Evolutionary conservation across 2,888 invertebrate species (phyloP), one percentile per base, ranked within the genome.

Genomic region (Drosophila buzzatii): DNA sequence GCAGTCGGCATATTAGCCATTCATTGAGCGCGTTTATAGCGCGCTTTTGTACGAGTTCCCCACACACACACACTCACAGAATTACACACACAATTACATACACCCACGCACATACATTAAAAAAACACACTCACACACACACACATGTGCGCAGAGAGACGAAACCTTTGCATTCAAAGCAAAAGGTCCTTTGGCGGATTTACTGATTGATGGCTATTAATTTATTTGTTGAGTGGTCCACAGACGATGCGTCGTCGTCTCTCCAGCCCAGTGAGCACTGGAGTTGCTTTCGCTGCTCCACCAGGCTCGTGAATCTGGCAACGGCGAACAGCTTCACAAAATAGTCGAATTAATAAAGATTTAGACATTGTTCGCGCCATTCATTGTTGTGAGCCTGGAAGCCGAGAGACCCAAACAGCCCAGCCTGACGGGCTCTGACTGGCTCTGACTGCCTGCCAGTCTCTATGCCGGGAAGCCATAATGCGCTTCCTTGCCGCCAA

Each of bases 261-360:
- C 57, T 62, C 47, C 10, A 41, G 23, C 45, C 39, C 33, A 41
- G 56, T 18, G 56, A 53, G 68, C 20, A 27, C 45, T 37, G 35
- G 31, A 47, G 59, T 27, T 39, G 4, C 39, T 7, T n/a, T n/a
- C 8, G 16, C 39, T 16, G 39, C 39, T n/a, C 39, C 16, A 37
- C 16, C n/a, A n/a, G n/a, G 27, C 31, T 35, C 27, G 18, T 51
- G 69, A 70, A 70, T 67, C 67, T 79, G 69, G 62, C 51, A 35
- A 18, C 41, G 42, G 60, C 64, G 49, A 67, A 45, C 68, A 70
- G 81, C 60, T 78, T 59, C 71, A 59, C 70, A 80, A 75, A 87
- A 90, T 88, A 88, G 89, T 79, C 90, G 90, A 89, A 86, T 90
- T 90, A 86, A 87, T 89, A 90, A 86, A 90, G 86, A 87, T 87